Evolutionary conservation across 2,888 invertebrate species (phyloP), one percentile per base, ranked within the genome.

Genomic region (Athetis lepigone): DNA sequence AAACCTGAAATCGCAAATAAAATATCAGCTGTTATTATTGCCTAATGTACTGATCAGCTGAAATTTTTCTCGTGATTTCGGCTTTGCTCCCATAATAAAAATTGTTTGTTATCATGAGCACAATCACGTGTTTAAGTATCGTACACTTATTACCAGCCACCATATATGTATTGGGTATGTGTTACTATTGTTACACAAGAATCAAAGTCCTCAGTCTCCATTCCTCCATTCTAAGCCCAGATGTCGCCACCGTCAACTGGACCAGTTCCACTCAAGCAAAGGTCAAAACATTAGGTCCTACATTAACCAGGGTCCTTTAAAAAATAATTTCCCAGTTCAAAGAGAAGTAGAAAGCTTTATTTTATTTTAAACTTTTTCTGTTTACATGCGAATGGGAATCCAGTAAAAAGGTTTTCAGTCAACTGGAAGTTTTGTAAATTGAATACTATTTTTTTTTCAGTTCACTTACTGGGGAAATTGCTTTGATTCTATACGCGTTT

Each of bases 271-370:
- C 72, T 77, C 43, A 33, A 58, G 54, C 42, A 50, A 63, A 78
- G 79, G 65, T 78, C 76, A 75, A 65, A 75, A 72, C 61, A 75
- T 70, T 78, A 65, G 65, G 59, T 57, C 66, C 47, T 46, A 68
- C 37, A 25, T 65, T 51, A 49, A 63, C 64, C 16, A 50, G 58
- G 37, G 58, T 42, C 49, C 67, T 77, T 75, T 65, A 61, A 75
- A 68, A 77, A 68, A 71, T 78, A 58, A 78, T 75, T 78, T 56
- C 43, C 23, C 23, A 46, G 49, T 42, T 65, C 54, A 65, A 63
- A 51, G 42, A 46, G 16, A 33, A 63, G 57, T 54, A 19, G 9
- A 58, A 25, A 42, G 62, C 39, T 66, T 75, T 74, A 70, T 76
- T 68, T 71, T 59, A 59, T 68, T 57, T 61, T 16, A 51, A 66